These are phyloP conservation scores for Liasis olivaceus DNA, from an alignment of 2,797 vertebrate species.

Conservation along the genomic window DNA sequence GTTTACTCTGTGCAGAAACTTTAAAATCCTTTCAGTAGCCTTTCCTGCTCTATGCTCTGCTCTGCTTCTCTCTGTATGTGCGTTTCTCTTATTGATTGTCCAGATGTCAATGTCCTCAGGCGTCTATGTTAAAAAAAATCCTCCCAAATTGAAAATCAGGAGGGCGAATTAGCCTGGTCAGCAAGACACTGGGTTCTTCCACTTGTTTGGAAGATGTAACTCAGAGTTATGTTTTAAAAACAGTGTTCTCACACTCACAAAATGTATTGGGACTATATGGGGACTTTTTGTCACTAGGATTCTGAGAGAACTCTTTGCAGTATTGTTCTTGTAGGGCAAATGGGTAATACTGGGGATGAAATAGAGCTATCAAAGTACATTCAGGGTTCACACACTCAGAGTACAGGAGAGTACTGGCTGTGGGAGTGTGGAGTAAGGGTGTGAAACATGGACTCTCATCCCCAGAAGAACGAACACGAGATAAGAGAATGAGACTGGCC, in stretches of 20 bases:
- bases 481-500: no score
- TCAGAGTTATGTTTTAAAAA: conserved; percentile 40
- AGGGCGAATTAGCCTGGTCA: conserved; percentile 32
- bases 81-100: conserved; percentile 42
- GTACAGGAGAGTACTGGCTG: conserved; percentile 25
- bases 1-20: conserved; percentile 71
- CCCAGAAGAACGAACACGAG: no score
- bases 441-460: no score
- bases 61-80: background rate
- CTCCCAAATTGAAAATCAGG: conserved; percentile 45
- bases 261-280: background rate
- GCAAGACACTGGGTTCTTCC: conserved; percentile 22
- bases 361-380: conserved; percentile 20
- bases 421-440: no score
- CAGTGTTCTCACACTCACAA: background rate
- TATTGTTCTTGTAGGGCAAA: background rate
- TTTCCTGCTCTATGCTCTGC: conserved; percentile 27
- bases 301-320: background rate
- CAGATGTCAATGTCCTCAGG: conserved; percentile 63
- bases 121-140: conserved; percentile 46
- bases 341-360: conserved; percentile 12
- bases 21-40: conserved; percentile 67
- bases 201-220: conserved; percentile 25
- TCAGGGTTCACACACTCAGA: conserved; percentile 24
- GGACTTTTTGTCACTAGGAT: background rate